Evolutionary conservation across 2,888 invertebrate genomes (phyloP), one percentile per base, ranked within the genome.

Genomic region (Cataglyphis livida): DNA sequence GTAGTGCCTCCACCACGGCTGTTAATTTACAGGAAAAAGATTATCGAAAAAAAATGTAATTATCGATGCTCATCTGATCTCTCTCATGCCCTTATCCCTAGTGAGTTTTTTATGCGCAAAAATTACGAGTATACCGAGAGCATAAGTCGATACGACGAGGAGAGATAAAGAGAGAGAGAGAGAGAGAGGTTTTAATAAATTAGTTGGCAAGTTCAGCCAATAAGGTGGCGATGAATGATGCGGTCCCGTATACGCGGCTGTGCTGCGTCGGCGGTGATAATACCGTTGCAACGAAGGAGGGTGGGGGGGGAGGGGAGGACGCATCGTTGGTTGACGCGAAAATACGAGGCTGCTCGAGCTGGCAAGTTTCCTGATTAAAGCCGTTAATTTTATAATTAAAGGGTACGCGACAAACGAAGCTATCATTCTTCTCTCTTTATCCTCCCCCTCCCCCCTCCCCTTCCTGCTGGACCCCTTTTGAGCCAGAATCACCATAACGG

Each of bases 331-430:
- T 88, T 88, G 89, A 89, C 87, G 90, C 87, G 91, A 91, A 92
- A 92, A 92, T 91, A 92, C 90, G 91, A 85, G 91, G 85, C 87
- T 84, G 85, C 88, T 87, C 84, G 85, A 87, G 76, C 89, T 89
- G 90, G 86, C 91, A 92, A 93, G 92, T 93, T 92, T 92, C 91
- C 90, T 92, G 93, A 93, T 93, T 92, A 93, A 93, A 92, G 90
- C 92, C 85, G 89, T 92, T 93, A 92, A 92, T 93, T 93, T 93
- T 91, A 86, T 91, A 92, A 93, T 93, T 93, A 92, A 93, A 93
- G 88, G 88, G 84, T 48, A 51, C 62, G 48, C 64, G 51, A 81
- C 73, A 76, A 81, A 81, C 73, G 81, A 64, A 51, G 48, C 41
- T 9, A 25, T 25, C 51, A 41, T n/a, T 44, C n/a, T 9, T n/a